A percentile compares a stretch with the other conserved stretches of the same genome.
phyloP scores from a whole-genome alignment of 2,113 vertebrate genomes.

The Taxidea taxus region DNA sequence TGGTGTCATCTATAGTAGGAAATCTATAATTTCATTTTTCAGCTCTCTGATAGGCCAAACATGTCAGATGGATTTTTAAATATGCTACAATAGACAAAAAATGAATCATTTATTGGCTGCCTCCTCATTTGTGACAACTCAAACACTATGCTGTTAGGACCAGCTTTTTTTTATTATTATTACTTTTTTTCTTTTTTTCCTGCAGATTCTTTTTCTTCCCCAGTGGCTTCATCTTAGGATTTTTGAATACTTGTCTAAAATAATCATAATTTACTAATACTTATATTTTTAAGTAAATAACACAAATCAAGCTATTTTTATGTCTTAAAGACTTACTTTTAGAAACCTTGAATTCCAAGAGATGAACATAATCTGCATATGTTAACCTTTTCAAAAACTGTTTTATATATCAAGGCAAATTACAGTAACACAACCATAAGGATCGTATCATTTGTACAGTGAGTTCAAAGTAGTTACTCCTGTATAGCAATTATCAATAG shows the following conservation, averaged over 20 bases:
- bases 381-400: neutral
- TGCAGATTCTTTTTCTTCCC: neutral
- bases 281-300: neutral
- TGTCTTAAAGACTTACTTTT: neutral
- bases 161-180: neutral
- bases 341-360: neutral
- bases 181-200: neutral
- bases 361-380: neutral
- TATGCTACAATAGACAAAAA: neutral
- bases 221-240: neutral
- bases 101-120: neutral
- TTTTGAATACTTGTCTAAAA: neutral
- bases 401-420: neutral
- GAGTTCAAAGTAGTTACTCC: neutral
- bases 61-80: constrained; percentile 59
- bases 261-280: neutral
- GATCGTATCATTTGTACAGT: neutral
- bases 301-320: neutral
- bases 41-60: constrained; percentile 26
- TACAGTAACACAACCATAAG: neutral
- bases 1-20: constrained; percentile 27
- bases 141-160: neutral
- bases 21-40: constrained; percentile 64
- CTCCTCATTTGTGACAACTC: constrained; percentile 15
- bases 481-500: neutral